These are phyloP conservation scores for Oxygymnocypris stewartii DNA, from an alignment of 2,113 vertebrate genomes.

Conservation along the genomic window DNA sequence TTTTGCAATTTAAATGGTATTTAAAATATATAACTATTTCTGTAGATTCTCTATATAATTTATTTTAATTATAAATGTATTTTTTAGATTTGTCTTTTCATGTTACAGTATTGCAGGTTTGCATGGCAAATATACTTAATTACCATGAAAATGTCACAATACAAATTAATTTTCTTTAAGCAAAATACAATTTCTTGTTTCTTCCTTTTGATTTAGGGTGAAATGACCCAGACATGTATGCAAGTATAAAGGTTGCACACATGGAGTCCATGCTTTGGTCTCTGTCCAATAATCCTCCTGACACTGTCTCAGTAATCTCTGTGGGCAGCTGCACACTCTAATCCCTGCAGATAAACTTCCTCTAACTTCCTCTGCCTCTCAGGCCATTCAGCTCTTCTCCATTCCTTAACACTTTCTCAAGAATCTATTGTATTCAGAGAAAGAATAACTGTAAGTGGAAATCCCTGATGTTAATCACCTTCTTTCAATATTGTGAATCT, in stretches of 20 bases:
- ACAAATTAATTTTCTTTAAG: background rate
- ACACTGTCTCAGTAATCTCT: constrained; percentile 52
- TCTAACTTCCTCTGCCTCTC: constrained; percentile 23
- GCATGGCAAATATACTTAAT: background rate
- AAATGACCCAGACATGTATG: background rate
- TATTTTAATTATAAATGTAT: too few species aligned
- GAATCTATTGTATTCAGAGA: background rate
- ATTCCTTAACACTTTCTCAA: constrained; percentile 10
- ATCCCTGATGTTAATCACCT: constrained; percentile 41
- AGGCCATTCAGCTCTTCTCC: background rate
- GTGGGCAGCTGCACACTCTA: constrained; percentile 48
- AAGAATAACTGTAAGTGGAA: constrained; percentile 43
- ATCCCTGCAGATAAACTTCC: constrained; percentile 55
- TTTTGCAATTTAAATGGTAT: too few species aligned
- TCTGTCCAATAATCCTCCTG: constrained; percentile 43
- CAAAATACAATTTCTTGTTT: background rate
- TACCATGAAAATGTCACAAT: background rate
- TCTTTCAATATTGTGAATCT: constrained; percentile 26
- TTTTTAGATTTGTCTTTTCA: background rate
- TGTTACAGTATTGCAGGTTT: too few species aligned
- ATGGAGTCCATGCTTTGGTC: constrained; percentile 21
- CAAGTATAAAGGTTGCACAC: constrained; percentile 1
- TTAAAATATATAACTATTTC: background rate
- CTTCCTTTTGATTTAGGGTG: background rate
- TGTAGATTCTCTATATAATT: background rate